Evolutionary conservation across 2,113 vertebrate genomes (phyloP).

Genomic region (Pygoscelis antarcticus): DNA sequence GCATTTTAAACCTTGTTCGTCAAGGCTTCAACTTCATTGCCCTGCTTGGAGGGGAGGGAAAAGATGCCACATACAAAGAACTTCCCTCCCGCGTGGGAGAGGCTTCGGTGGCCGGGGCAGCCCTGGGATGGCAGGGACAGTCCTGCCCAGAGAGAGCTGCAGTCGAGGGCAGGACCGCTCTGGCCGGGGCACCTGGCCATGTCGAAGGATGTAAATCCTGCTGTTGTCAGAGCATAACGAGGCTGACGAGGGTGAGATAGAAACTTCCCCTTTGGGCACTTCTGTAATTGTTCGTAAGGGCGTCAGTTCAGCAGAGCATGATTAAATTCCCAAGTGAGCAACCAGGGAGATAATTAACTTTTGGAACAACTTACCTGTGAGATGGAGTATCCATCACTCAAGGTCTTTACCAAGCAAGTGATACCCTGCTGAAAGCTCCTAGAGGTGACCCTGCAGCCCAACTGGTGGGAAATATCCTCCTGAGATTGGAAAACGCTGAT

Average conservation of each 20-base stretch:
- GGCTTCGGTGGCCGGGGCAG: neutral
- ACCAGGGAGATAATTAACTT: slow-evolving; percentile 55
- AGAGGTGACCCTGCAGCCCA: slow-evolving; percentile 47
- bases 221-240: neutral
- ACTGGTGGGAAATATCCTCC: neutral
- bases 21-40: slow-evolving; percentile 22
- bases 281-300: slow-evolving; percentile 11
- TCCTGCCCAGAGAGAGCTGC: neutral
- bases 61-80: neutral
- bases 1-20: slow-evolving; percentile 69
- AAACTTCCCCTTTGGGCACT: slow-evolving; percentile 39
- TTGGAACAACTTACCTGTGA: slow-evolving; percentile 36
- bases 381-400: slow-evolving; percentile 4
- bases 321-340: slow-evolving; percentile 22
- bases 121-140: neutral
- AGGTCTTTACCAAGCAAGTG: neutral
- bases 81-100: neutral
- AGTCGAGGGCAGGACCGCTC: neutral
- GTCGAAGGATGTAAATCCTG: neutral
- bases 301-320: slow-evolving; percentile 22
- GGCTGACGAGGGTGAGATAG: neutral
- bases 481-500: neutral
- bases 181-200: rapidly evolving
- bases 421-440: neutral
- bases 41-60: neutral